Conservation (phyloP, 1,140 invertebrate genomes). For the honey bee (Apis mellifera) region DNA sequence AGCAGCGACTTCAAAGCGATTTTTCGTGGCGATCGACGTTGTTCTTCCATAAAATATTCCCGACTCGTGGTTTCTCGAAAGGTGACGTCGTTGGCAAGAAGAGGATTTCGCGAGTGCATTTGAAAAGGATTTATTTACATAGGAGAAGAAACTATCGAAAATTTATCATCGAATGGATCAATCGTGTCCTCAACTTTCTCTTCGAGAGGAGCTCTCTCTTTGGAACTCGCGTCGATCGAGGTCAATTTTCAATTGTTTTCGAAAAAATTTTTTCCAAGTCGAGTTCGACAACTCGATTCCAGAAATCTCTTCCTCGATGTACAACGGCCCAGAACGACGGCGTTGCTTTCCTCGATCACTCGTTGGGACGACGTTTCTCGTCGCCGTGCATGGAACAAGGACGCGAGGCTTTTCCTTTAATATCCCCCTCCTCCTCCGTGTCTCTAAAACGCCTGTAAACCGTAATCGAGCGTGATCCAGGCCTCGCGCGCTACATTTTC, state of each 20-base stretch:
- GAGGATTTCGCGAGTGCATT: conserved; percentile 21
- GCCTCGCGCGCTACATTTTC: conserved; percentile 44
- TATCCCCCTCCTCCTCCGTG: not conserved
- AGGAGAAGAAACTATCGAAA: not conserved
- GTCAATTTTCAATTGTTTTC: not conserved
- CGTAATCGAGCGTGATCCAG: conserved; percentile 57
- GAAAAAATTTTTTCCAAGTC: not conserved
- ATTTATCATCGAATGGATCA: not conserved
- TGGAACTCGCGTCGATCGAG: not conserved
- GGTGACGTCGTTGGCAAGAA: not conserved
- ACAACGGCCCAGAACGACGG: not conserved
- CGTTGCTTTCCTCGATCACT: conserved; percentile 29
- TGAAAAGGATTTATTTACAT: no score
- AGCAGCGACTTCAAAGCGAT: conserved; percentile 44
- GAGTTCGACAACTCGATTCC: not conserved
- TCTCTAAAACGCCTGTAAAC: conserved; percentile 46
- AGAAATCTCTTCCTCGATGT: not conserved
- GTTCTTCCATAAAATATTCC: conserved; percentile 44
- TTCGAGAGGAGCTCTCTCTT: no score
- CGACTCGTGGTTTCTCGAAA: conserved; percentile 14
- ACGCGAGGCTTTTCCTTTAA: conserved; percentile 18
- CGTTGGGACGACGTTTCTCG: conserved; percentile 28
- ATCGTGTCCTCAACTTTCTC: not conserved
- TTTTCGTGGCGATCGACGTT: conserved; percentile 40
- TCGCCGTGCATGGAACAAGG: conserved; percentile 3